A percentile compares a stretch with the other conserved stretches of the same genome.
phyloP scores from a whole-genome alignment of 2,888 invertebrate species.

The Zaprionus lineosus region DNA sequence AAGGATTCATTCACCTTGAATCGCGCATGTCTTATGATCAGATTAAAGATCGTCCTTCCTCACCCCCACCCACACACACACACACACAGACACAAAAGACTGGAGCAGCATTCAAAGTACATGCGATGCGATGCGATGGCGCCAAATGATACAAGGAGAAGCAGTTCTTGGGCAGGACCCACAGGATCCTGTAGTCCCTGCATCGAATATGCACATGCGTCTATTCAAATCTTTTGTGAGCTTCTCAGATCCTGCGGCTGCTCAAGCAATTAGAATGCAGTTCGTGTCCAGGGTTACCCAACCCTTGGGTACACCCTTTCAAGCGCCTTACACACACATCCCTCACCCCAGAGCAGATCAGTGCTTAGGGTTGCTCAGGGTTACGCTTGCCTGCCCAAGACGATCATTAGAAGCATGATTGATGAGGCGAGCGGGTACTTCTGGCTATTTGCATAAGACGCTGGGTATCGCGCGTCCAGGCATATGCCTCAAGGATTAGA shows the following conservation, averaged over 20 bases:
- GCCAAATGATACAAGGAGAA: conserved; percentile 25
- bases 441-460: conserved; percentile 64
- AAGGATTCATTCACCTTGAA: conserved; percentile 53
- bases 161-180: too few relatives aligned
- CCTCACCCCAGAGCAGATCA: conserved; percentile 9
- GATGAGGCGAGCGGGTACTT: conserved; percentile 47
- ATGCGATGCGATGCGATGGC: too few relatives aligned
- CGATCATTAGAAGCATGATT: conserved; percentile 66
- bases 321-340: too few relatives aligned
- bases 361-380: conserved; percentile 15
- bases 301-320: too few relatives aligned
- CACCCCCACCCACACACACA: too few relatives aligned
- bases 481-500: conserved; percentile 47
- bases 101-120: conserved; percentile 1
- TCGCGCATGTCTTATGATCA: conserved; percentile 30
- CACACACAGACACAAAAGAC: too few relatives aligned
- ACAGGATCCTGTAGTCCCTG: too few relatives aligned
- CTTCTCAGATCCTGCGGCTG: conserved; percentile 41
- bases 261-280: conserved; percentile 68
- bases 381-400: conserved; percentile 15
- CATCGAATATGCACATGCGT: too few relatives aligned
- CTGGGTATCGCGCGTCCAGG: conserved; percentile 17
- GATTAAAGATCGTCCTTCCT: conserved; percentile 37
- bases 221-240: conserved; percentile 34
- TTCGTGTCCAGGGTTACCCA: conserved; percentile 41